Base-by-base conservation (phyloP, 1,140 invertebrate genomes). In the Thaumatotibia leucotreta region DNA sequence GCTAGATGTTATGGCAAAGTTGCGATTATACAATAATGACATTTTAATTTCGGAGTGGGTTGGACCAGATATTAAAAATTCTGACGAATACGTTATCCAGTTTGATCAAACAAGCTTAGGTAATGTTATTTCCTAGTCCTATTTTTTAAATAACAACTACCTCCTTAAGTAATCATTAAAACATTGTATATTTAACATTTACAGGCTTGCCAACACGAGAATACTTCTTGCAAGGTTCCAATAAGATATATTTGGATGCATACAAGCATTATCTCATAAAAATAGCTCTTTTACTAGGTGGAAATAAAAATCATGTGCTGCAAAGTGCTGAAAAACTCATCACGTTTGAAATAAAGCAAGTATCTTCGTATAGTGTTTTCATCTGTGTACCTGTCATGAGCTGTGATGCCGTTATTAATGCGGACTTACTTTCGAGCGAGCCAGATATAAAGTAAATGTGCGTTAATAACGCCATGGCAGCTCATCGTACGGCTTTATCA, bases 51-150 rank as follows among this genome's bases (percentile, higher is more conserved):
- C 96, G 0, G 94, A 97, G 80, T 97, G 95, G 95, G 95, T 98
- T 49, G 96, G 95, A 10, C 95, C 97, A 0, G 97, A 98, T 81
- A 96, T 97, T 23, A 97, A 97, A 80, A 97, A 98, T 88, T 97
- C 97, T 0, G 94, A 96, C 73, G 93, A 95, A 77, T 96, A 97
- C 83, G 94, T 97, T 1, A 96, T 98, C 72, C 96, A 97, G 89
- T 93, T 98, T 72, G 97, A 98, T 92, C 96, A 98, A 89, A 96
- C 96, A 0, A 94, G 93, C n/a, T 92, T 98, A 70, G 97, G 91
- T 92, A 85, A n/a, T n/a, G n/a, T n/a, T n/a, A n/a, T n/a, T n/a
- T n/a, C n/a, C n/a, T n/a, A n/a, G n/a, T n/a, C n/a, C n/a, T n/a
- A n/a, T n/a, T n/a, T n/a, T n/a, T n/a, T n/a, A n/a, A n/a, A n/a